Conservation (phyloP, 2,113 vertebrate species). For the Danio rerio region GRCz12tu NC_133186.1:33825001-33825500, state of each 20-base stretch:
- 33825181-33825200: constrained; percentile 18
- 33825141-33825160: constrained; percentile 15
- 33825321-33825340: background rate
- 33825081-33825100: constrained; percentile 22
- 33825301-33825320: constrained; percentile 23
- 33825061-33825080: constrained; percentile 16
- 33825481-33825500: too few species aligned
- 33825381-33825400: too few species aligned
- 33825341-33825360: background rate
- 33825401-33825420: too few species aligned
- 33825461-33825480: too few species aligned
- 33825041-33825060: background rate
- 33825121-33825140: background rate
- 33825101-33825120: constrained; percentile 18
- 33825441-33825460: too few species aligned
- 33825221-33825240: constrained; percentile 25
- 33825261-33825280: constrained; percentile 9
- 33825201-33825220: background rate
- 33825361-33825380: background rate
- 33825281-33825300: background rate
- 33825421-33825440: too few species aligned
- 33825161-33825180: background rate
- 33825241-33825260: constrained; percentile 28
- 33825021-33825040: background rate
- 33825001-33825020: background rate